A percentile compares a stretch with the other conserved stretches of the same genome.
Conservation (phyloP, 2,888 invertebrate genomes). For the Patella depressa region DNA sequence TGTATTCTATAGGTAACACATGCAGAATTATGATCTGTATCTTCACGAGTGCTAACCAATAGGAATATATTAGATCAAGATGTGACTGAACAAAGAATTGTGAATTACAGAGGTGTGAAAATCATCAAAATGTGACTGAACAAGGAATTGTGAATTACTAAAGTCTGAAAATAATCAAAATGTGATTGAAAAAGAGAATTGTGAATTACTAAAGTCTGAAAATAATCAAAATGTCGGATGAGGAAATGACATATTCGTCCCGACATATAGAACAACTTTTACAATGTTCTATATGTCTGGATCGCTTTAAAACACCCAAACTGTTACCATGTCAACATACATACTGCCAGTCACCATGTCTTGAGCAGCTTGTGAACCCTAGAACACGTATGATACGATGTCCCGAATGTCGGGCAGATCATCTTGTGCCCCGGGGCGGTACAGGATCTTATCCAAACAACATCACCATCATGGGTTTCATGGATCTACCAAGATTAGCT, state of each 20-base stretch:
- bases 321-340: conserved; percentile 99
- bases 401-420: conserved; percentile 97
- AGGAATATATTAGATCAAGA: too few species aligned
- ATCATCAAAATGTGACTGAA: too few species aligned
- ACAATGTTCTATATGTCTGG: conserved; percentile 98
- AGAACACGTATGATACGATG: conserved; percentile 84
- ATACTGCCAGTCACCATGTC: conserved; percentile 98
- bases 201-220: too few species aligned
- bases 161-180: too few species aligned
- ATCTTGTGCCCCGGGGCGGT: conserved; percentile 93
- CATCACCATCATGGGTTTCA: conserved; percentile 92
- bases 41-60: too few species aligned
- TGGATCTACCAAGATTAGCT: conserved; percentile 85
- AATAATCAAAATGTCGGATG: conserved; percentile 35
- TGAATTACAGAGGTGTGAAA: too few species aligned
- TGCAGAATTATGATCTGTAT: too few species aligned
- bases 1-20: too few species aligned
- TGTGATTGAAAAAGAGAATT: too few species aligned
- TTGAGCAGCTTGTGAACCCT: conserved; percentile 83
- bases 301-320: conserved; percentile 97
- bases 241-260: conserved; percentile 52
- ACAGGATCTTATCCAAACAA: conserved; percentile 95
- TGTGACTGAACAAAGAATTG: too few species aligned
- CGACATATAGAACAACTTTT: conserved; percentile 85
- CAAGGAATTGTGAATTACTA: too few species aligned